A percentile compares a stretch with the other conserved stretches of the same genome.
phyloP scores from a whole-genome alignment of 2,888 invertebrate species.

The Helleia helle region DNA sequence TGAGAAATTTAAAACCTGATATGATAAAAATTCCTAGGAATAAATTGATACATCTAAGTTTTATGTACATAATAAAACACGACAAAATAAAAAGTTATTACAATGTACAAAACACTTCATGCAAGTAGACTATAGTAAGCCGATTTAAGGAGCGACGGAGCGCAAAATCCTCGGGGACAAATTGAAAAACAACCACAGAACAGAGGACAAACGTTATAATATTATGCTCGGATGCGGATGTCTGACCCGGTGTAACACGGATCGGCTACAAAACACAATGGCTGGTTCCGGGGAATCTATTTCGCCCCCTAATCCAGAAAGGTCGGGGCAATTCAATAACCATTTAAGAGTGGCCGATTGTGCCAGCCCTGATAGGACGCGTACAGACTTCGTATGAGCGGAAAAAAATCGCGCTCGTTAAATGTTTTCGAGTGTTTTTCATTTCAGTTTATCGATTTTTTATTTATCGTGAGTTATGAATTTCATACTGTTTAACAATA shows the following conservation, averaged over 20 bases:
- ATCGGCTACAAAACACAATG: conserved; percentile 52
- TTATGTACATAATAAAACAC: too few species aligned
- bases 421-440: too few species aligned
- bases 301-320: conserved; percentile 57
- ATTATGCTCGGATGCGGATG: conserved; percentile 8
- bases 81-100: too few species aligned
- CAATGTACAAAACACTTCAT: too few species aligned
- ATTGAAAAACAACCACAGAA: conserved; percentile 20
- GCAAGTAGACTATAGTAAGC: conserved; percentile 2
- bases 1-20: too few species aligned
- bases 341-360: conserved; percentile 56
- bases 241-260: conserved; percentile 33
- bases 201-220: conserved; percentile 7
- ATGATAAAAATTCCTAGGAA: too few species aligned
- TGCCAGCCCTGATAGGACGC: conserved; percentile 39
- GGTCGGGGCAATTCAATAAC: conserved; percentile 62
- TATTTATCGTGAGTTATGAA: too few species aligned
- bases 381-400: too few species aligned
- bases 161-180: conserved; percentile 14
- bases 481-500: too few species aligned
- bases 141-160: conserved; percentile 9
- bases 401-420: too few species aligned
- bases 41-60: too few species aligned
- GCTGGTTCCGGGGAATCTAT: conserved; percentile 44
- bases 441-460: too few species aligned